Percentiles rank a stretch among this genome's conserved stretches.
These are phyloP conservation scores for Clarias laeviceps DNA, from an alignment of 2,797 vertebrate genomes.

Conservation along the genomic window DNA sequence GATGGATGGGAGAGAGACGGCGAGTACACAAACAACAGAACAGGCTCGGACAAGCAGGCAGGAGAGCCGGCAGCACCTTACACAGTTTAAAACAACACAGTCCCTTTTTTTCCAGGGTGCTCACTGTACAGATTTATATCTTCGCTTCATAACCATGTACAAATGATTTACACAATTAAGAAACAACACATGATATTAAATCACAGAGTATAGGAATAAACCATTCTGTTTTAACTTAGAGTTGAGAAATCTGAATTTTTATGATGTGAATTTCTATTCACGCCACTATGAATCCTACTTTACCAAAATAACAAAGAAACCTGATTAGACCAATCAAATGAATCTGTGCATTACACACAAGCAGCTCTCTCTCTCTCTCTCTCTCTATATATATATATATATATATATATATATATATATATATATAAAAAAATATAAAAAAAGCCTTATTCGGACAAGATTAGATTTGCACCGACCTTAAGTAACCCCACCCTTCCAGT, in stretches of 20 bases:
- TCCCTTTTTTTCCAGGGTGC: background rate
- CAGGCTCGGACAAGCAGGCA: background rate
- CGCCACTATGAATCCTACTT: background rate
- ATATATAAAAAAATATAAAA: background rate
- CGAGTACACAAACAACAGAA: background rate
- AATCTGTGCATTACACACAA: background rate
- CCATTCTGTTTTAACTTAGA: no score
- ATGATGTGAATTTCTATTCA: background rate
- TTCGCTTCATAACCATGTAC: background rate
- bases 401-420: no score
- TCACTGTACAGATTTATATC: background rate
- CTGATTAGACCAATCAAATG: background rate
- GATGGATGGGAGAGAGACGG: background rate
- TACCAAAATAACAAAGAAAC: background rate
- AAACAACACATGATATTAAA: background rate
- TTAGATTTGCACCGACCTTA: background rate
- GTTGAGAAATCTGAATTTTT: no score
- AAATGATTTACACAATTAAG: background rate
- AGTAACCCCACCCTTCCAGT: background rate
- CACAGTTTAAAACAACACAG: background rate
- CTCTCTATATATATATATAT: no score
- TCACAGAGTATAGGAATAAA: background rate
- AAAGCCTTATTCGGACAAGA: background rate
- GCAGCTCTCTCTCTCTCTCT: no score
- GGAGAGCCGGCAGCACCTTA: background rate